Evolutionary conservation across 2,113 vertebrate species (phyloP).

Genomic region (Platichthys stellatus): DNA sequence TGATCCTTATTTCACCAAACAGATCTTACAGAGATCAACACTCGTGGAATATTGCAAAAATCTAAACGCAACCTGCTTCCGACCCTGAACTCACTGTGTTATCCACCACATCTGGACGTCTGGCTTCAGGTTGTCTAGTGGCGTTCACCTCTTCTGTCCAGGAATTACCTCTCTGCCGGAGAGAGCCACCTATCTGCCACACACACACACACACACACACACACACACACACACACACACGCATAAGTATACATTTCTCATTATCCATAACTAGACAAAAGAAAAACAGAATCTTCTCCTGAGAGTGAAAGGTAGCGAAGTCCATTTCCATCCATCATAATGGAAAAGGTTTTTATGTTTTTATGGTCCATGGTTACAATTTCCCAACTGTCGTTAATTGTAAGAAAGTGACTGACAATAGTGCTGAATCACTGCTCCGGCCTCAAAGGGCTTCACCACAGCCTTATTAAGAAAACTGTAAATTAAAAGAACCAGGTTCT

Average conservation of each 20-base stretch:
- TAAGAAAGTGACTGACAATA: not conserved
- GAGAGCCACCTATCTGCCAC: conserved; percentile 65
- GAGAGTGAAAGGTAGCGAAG: no score
- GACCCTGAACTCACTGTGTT: conserved; percentile 57
- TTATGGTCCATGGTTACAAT: no score
- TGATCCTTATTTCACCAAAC: no score
- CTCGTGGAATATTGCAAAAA: not conserved
- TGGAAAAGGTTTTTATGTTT: no score
- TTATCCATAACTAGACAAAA: no score
- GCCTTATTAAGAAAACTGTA: not conserved
- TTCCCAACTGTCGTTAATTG: no score
- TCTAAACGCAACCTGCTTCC: not conserved
- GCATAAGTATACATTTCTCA: not conserved
- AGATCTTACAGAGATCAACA: not conserved
- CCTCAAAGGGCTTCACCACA: not conserved
- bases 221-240: not conserved
- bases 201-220: not conserved
- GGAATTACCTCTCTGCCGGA: conserved; percentile 70
- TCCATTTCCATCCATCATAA: no score
- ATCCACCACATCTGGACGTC: not conserved
- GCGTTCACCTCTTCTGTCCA: conserved; percentile 74
- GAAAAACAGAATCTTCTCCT: no score
- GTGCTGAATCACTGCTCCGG: not conserved
- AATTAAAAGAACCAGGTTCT: not conserved
- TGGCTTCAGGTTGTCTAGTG: conserved; percentile 57